Percentiles rank a stretch among this genome's conserved stretches.
Conservation (phyloP, 1,140 invertebrate genomes). For the Psix sp. region DNA sequence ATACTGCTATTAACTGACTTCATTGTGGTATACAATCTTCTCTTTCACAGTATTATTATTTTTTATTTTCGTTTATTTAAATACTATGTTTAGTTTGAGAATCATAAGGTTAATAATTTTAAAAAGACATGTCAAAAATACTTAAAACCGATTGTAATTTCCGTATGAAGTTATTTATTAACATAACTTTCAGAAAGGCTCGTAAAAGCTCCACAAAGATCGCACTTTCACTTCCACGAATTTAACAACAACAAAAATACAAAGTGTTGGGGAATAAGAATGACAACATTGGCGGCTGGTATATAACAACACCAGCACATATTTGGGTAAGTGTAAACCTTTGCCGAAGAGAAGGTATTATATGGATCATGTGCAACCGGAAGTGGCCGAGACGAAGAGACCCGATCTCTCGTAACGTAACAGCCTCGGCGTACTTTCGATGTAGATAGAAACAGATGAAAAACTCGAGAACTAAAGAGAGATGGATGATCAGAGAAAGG, state of each 20-base stretch:
- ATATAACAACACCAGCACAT: conserved; percentile 11
- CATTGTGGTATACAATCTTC: no score
- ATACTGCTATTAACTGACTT: no score
- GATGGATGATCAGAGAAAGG: conserved; percentile 9
- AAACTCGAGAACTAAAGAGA: conserved; percentile 24
- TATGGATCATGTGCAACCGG: conserved; percentile 58
- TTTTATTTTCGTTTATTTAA: no score
- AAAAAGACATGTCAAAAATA: no score
- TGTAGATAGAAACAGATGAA: no score
- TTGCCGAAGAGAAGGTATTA: conserved; percentile 22
- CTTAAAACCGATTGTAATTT: no score
- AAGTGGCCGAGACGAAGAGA: conserved; percentile 66
- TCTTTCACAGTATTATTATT: no score
- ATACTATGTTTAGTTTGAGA: no score
- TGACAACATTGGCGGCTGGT: conserved; percentile 13
- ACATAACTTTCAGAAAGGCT: no score
- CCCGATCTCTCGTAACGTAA: conserved; percentile 63
- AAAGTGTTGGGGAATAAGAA: conserved; percentile 24
- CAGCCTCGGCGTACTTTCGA: conserved; percentile 18
- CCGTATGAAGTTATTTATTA: no score
- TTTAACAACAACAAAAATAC: conserved; percentile 18
- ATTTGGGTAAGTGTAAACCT: conserved; percentile 31
- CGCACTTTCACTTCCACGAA: conserved; percentile 36
- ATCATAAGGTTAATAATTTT: no score
- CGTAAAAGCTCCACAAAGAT: conserved; percentile 25